Base-by-base conservation (phyloP, 2,113 vertebrate species). In the Bos javanicus region DNA sequence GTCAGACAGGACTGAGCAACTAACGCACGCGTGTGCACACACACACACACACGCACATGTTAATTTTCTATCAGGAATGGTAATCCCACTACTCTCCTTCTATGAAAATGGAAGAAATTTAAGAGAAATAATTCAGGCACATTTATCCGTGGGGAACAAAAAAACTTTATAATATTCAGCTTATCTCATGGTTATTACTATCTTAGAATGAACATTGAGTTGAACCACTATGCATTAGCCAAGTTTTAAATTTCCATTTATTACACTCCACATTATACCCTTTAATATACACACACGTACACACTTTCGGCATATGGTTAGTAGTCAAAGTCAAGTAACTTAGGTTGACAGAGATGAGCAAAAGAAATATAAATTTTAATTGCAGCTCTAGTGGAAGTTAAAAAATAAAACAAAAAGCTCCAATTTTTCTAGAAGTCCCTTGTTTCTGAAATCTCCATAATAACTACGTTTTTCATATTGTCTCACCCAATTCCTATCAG, bases 91-190 rank as follows among this genome's bases (percentile, higher is more conserved):
- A 76, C 2, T 25, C 6, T 36, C 0, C 13, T 96, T 89, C 67
- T 67, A 86, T 52, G 81, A 57, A 93, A 89, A 78, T 0, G 71
- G 59, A 91, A n/a, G 4, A 95, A 95, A 91, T 52, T 94, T 74
- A 93, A 95, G 96, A 94, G 6, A 95, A 98, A 74, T 50, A 92
- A 92, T 0, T 4, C 15, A 71, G 56, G 19, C 17, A 97, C 56
- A 95, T 19, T 43, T 92, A 88, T 94, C 91, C 97, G 92, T 46
- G 39, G n/a, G n/a, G 67, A 19, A 14, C 54, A 87, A 84, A 87
- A 84, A 87, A 52, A 5, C 9, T 11, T 50, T 28, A 26, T 82
- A 91, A 86, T 94, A 14, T 84, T 43, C 85, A 89, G 9, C 2
- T 92, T 54, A 36, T 48, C 90, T 91, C 80, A 36, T 54, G 52